These are phyloP conservation scores for Rachycentron canadum DNA, from an alignment of 2,797 vertebrate genomes.

Conservation along the genomic window DNA sequence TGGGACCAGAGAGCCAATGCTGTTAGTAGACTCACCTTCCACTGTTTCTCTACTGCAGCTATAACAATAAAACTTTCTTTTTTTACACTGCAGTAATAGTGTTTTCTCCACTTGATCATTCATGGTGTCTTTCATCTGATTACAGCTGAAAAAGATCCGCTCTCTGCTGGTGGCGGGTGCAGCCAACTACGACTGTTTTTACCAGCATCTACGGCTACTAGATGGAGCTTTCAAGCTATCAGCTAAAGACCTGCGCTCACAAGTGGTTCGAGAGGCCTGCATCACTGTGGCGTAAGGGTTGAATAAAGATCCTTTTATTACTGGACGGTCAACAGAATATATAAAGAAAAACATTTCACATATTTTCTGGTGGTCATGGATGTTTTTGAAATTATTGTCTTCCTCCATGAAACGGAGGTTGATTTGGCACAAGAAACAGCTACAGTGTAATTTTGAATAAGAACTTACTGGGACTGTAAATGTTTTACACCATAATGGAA, in stretches of 20 bases:
- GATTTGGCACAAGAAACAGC: not conserved
- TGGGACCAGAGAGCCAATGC: constrained; percentile 96
- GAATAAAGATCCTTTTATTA: not conserved
- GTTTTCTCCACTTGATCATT: not conserved
- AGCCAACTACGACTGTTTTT: constrained; percentile 94
- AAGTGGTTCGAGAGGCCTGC: constrained; percentile 98
- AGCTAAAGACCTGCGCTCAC: constrained; percentile 96
- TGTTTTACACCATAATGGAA: not conserved
- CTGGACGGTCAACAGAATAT: not conserved
- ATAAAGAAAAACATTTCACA: not conserved
- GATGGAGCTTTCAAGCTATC: constrained; percentile 98
- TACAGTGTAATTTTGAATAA: not conserved
- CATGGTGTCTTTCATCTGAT: not conserved
- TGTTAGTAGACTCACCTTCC: constrained; percentile 80
- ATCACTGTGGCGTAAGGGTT: constrained; percentile 96
- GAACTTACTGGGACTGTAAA: not conserved
- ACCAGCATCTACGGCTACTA: constrained; percentile 95
- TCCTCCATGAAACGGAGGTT: not conserved
- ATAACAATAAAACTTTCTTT: not conserved
- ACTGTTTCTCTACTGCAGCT: not conserved
- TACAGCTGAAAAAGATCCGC: constrained; percentile 94
- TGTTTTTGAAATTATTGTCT: not conserved
- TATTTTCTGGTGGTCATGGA: not conserved
- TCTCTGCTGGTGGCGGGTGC: constrained; percentile 95
- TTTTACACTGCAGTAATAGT: not conserved